Percentiles rank a stretch among this genome's conserved stretches.
phyloP scores from a whole-genome alignment of 2,113 vertebrate genomes.

The Oxyura jamaicensis region DNA sequence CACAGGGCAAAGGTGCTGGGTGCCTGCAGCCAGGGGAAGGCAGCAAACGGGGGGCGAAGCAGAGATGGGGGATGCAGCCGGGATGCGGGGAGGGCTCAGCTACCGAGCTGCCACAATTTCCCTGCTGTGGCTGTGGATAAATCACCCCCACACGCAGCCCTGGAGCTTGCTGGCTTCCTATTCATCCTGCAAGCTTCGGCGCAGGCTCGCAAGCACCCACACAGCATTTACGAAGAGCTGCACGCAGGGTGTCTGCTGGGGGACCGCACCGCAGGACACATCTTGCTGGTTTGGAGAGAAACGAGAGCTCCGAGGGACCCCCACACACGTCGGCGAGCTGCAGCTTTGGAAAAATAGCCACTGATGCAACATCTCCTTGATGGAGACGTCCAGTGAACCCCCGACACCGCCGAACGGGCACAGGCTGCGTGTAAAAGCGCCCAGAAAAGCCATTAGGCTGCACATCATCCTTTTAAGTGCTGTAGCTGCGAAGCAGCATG shows the following conservation, averaged over 20 bases:
- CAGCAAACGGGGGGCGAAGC: not conserved
- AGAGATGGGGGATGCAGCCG: not conserved
- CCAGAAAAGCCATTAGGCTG: slow-evolving; percentile 48
- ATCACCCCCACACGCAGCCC: not conserved
- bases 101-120: not conserved
- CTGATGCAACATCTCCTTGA: not conserved
- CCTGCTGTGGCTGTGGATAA: not conserved
- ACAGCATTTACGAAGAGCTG: not conserved
- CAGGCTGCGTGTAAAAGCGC: not conserved
- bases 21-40: not conserved
- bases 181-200: not conserved
- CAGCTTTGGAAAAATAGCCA: not conserved
- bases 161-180: not conserved
- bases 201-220: not conserved
- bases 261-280: not conserved
- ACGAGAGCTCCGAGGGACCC: not conserved
- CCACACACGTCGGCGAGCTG: not conserved
- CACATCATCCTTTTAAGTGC: slow-evolving; percentile 43
- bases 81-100: not conserved
- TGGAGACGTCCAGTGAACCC: fast-evolving
- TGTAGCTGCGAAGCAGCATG: slow-evolving; percentile 59
- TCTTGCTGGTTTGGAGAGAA: not conserved
- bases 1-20: not conserved
- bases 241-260: not conserved
- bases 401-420: not conserved